These are phyloP conservation scores for Catharus ustulatus DNA, from an alignment of 2,797 vertebrate species.

Conservation along the genomic window DNA sequence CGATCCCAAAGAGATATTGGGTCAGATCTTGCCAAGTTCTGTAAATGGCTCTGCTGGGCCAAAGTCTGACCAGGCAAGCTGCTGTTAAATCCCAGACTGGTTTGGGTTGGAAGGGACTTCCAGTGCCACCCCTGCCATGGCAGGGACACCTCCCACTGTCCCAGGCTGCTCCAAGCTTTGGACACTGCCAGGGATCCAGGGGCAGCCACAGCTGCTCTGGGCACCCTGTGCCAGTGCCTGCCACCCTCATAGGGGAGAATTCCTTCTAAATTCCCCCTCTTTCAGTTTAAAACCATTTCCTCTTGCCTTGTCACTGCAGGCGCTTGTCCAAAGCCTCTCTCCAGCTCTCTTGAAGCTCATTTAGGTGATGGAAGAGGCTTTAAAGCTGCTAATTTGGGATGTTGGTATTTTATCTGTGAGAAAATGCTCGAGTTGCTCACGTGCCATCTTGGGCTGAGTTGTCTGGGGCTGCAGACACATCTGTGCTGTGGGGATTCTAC, in stretches of 20 bases:
- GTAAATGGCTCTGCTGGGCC: neutral
- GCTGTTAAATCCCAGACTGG: neutral
- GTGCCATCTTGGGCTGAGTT: rapidly evolving
- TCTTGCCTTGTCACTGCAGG: neutral
- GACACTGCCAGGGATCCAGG: neutral
- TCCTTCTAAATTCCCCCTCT: neutral
- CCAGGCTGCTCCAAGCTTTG: neutral
- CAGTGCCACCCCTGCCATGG: neutral
- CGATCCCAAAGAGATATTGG: neutral
- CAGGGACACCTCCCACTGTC: neutral
- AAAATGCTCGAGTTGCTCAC: rapidly evolving
- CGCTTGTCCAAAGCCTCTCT: neutral
- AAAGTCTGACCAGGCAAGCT: neutral
- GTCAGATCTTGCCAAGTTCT: neutral
- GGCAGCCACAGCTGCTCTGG: neutral
- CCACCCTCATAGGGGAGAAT: rapidly evolving
- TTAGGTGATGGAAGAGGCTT: neutral
- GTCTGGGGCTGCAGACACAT: neutral
- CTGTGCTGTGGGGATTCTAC: neutral
- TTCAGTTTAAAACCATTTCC: neutral
- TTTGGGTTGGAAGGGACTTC: neutral
- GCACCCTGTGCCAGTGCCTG: neutral
- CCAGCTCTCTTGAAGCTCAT: neutral
- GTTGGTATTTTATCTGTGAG: neutral
- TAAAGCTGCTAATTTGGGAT: neutral